phyloP scores from a whole-genome alignment of 2,113 vertebrate species.

The Dicaeum eximium region DNA sequence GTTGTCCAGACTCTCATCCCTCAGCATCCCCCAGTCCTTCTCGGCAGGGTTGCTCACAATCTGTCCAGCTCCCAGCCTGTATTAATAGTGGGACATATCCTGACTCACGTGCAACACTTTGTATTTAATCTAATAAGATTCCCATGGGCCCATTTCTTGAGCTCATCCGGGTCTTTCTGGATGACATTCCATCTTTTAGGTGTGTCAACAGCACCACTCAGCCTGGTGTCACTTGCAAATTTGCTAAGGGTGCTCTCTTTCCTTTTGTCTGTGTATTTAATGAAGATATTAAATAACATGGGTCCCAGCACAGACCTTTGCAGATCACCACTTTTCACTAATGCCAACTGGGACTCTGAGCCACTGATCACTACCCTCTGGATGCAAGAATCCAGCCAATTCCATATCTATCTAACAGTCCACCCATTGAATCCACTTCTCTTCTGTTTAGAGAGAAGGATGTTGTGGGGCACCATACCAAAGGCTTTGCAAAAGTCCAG shows the following conservation, averaged over 20 bases:
- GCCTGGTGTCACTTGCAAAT: background rate
- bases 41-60: background rate
- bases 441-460: background rate
- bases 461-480: too few species aligned
- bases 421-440: background rate
- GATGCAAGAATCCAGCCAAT: too few species aligned
- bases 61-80: too few species aligned
- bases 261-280: background rate
- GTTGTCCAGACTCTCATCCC: background rate
- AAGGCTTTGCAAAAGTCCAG: background rate
- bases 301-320: background rate
- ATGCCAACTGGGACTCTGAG: background rate
- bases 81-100: background rate
- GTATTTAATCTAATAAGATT: background rate
- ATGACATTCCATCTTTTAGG: background rate
- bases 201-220: background rate
- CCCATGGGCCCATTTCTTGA: background rate
- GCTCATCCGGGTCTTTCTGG: background rate
- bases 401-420: background rate
- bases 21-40: too few species aligned
- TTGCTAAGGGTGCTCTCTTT: background rate
- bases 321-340: background rate
- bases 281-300: background rate
- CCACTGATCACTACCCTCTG: background rate
- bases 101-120: rapidly evolving